These are phyloP conservation scores for Fukomys damarensis DNA, from an alignment of 2,113 vertebrate genomes.

Conservation along the genomic window DNA sequence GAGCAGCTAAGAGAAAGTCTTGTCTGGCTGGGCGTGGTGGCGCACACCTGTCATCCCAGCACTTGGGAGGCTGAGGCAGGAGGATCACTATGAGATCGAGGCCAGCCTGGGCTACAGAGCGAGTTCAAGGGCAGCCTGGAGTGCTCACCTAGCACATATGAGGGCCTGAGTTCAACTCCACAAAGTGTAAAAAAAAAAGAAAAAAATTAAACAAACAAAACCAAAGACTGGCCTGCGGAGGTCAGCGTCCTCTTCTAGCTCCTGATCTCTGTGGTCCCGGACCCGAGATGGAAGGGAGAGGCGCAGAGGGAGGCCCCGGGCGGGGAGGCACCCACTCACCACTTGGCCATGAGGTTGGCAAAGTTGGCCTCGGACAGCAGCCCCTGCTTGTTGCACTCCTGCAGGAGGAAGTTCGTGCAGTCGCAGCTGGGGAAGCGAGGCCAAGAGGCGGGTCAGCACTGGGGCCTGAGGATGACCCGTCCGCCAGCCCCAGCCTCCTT, in stretches of 20 bases:
- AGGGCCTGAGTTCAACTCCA: background rate
- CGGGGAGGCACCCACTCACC: constrained; percentile 85
- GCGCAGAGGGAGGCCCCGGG: background rate
- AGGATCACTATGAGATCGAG: background rate
- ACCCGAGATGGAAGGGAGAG: background rate
- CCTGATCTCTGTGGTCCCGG: background rate
- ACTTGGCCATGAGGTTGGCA: constrained; percentile 90
- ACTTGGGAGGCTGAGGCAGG: background rate
- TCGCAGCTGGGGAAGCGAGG: constrained; percentile 90
- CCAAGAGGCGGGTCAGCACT: background rate
- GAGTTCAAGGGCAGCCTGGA: background rate
- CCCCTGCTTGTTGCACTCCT: constrained; percentile 97
- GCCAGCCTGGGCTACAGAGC: background rate
- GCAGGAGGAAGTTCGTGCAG: constrained; percentile 94
- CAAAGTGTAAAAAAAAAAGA: background rate
- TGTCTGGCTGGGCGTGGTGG: no score
- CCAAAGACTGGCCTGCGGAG: background rate
- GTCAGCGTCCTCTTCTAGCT: background rate
- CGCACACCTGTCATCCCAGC: background rate
- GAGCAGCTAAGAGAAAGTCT: background rate
- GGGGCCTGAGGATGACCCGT: background rate
- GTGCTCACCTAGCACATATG: background rate
- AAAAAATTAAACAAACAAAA: background rate
- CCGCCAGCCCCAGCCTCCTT: background rate
- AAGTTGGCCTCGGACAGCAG: constrained; percentile 93